These are phyloP conservation scores for Brachyptera putata DNA, from an alignment of 2,888 invertebrate genomes.

Conservation along the genomic window DNA sequence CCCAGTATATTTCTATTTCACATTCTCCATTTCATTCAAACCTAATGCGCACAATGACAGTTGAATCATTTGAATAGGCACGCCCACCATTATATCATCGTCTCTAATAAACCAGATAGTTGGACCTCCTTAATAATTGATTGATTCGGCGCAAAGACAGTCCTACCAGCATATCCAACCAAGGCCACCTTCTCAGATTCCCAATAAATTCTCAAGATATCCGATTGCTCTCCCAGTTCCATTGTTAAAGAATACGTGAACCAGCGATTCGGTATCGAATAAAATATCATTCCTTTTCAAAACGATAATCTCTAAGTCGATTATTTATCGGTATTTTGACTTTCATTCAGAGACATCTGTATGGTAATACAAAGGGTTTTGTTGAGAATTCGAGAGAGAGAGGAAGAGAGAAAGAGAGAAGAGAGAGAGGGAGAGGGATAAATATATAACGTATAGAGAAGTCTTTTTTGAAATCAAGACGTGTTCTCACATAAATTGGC, in stretches of 20 bases:
- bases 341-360: constrained; percentile 8
- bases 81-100: too few relatives aligned
- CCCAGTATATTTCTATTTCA: too few relatives aligned
- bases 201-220: neutral
- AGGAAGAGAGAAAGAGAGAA: neutral
- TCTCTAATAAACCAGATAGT: too few relatives aligned
- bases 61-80: too few relatives aligned
- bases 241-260: neutral
- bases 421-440: constrained; percentile 8
- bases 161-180: too few relatives aligned
- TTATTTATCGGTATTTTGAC: constrained; percentile 30
- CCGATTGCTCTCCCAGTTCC: too few relatives aligned
- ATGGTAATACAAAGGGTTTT: constrained; percentile 22
- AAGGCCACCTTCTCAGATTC: neutral
- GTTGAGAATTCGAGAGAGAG: neutral
- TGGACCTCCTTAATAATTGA: too few relatives aligned
- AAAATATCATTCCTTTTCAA: neutral
- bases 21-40: too few relatives aligned
- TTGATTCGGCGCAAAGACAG: too few relatives aligned
- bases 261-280: neutral
- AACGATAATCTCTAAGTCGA: constrained; percentile 19
- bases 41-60: too few relatives aligned
- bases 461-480: constrained; percentile 28
- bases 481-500: constrained; percentile 34
- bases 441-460: constrained; percentile 18